These are phyloP conservation scores for Gymnarchus niloticus DNA, from an alignment of 2,113 vertebrate species.

Conservation along the genomic window DNA sequence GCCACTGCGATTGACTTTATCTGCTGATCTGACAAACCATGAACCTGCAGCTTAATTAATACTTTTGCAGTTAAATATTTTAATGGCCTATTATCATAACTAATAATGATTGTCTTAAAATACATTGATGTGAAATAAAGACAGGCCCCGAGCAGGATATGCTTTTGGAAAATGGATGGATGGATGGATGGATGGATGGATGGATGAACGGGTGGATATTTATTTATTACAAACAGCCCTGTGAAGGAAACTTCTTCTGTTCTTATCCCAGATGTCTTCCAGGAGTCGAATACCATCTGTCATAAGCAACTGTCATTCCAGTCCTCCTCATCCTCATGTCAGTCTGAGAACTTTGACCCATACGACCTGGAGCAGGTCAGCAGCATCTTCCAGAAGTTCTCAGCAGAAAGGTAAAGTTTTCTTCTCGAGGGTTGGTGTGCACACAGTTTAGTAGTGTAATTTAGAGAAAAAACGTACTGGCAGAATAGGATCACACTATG, in stretches of 20 bases:
- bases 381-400: constrained; percentile 89
- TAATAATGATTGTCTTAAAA: neutral
- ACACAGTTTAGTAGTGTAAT: neutral
- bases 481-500: neutral
- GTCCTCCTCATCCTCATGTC: constrained; percentile 92
- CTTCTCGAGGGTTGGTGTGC: neutral
- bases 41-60: neutral
- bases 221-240: neutral
- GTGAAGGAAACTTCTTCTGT: neutral
- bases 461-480: neutral
- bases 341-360: constrained; percentile 83
- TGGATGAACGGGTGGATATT: too few species aligned
- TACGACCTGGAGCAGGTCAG: constrained; percentile 90
- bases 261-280: constrained; percentile 62
- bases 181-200: too few species aligned
- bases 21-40: neutral
- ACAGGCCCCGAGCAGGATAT: too few species aligned
- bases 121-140: neutral
- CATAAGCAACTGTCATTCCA: constrained; percentile 77
- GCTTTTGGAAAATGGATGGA: too few species aligned
- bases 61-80: neutral
- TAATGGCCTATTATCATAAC: neutral
- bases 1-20: too few species aligned
- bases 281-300: constrained; percentile 62
- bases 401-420: constrained; percentile 77